Conservation (phyloP, 2,113 vertebrate genomes). For the Plectropomus leopardus region DNA sequence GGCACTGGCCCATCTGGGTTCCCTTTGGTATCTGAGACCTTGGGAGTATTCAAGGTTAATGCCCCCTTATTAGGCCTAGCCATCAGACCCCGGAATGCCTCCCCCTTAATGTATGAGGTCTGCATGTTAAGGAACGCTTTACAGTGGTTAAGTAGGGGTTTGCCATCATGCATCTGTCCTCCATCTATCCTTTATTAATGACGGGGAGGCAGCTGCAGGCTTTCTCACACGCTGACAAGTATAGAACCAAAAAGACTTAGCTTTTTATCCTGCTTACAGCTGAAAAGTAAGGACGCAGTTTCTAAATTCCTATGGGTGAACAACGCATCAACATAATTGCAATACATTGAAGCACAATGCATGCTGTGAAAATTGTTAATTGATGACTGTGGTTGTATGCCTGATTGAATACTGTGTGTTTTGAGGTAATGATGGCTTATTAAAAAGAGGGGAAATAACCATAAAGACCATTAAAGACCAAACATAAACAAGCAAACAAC, state of each 20-base stretch:
- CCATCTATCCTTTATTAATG: slow-evolving; percentile 52
- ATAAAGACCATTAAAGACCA: not conserved
- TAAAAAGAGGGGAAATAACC: not conserved
- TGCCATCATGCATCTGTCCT: slow-evolving; percentile 35
- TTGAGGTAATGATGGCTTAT: not conserved
- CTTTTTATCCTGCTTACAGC: not conserved
- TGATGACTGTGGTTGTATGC: not conserved
- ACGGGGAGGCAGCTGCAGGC: slow-evolving; percentile 14
- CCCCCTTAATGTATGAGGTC: slow-evolving; percentile 50
- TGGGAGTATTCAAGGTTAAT: slow-evolving; percentile 75
- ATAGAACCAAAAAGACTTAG: not conserved
- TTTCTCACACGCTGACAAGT: slow-evolving; percentile 4
- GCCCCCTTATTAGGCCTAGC: slow-evolving; percentile 66
- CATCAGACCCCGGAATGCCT: slow-evolving; percentile 56
- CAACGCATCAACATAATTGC: slow-evolving; percentile 3
- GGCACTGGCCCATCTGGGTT: slow-evolving; percentile 67
- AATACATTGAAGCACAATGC: slow-evolving; percentile 14
- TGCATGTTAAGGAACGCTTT: slow-evolving; percentile 55
- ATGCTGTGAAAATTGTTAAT: not conserved
- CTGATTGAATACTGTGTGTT: not conserved
- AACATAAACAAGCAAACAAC: not conserved
- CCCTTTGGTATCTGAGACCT: slow-evolving; percentile 64
- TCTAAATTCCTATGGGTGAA: not conserved
- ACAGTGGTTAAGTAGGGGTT: slow-evolving; percentile 45
- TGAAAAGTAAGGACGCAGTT: not conserved